These are phyloP conservation scores for Tiphia femorata DNA, from an alignment of 2,888 invertebrate species.

Conservation along the genomic window DNA sequence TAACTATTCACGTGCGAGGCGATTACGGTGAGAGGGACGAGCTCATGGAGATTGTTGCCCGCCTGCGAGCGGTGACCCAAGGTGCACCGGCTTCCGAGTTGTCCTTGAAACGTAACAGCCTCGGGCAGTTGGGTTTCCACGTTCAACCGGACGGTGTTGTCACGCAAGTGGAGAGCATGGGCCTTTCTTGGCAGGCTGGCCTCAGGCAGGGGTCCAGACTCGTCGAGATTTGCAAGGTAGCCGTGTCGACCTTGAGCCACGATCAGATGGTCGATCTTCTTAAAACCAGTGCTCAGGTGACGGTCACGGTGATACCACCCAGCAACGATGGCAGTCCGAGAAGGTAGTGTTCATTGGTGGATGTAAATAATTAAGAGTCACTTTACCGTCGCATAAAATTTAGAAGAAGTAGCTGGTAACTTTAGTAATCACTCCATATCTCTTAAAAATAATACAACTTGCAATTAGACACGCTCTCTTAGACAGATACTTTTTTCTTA, in stretches of 20 bases:
- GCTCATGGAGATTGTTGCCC: slow-evolving; percentile 81
- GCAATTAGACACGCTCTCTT: too few relatives aligned
- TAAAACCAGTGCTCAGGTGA: slow-evolving; percentile 89
- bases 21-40: slow-evolving; percentile 78
- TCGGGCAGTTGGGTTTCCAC: slow-evolving; percentile 90
- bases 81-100: slow-evolving; percentile 85
- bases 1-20: slow-evolving; percentile 83
- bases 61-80: slow-evolving; percentile 84
- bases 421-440: too few relatives aligned
- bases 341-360: slow-evolving; percentile 69
- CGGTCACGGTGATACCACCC: slow-evolving; percentile 85
- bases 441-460: too few relatives aligned
- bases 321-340: slow-evolving; percentile 78
- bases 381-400: too few relatives aligned
- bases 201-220: slow-evolving; percentile 89
- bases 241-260: slow-evolving; percentile 89
- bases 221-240: slow-evolving; percentile 92
- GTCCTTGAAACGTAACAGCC: slow-evolving; percentile 82
- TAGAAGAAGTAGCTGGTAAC: too few relatives aligned
- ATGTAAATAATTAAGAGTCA: too few relatives aligned
- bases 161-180: slow-evolving; percentile 88
- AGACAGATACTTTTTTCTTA: too few relatives aligned
- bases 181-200: slow-evolving; percentile 84
- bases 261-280: slow-evolving; percentile 94
- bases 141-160: slow-evolving; percentile 95